Evolutionary conservation across 2,888 invertebrate species (phyloP).

Genomic region (Heliconius charithonia): DNA sequence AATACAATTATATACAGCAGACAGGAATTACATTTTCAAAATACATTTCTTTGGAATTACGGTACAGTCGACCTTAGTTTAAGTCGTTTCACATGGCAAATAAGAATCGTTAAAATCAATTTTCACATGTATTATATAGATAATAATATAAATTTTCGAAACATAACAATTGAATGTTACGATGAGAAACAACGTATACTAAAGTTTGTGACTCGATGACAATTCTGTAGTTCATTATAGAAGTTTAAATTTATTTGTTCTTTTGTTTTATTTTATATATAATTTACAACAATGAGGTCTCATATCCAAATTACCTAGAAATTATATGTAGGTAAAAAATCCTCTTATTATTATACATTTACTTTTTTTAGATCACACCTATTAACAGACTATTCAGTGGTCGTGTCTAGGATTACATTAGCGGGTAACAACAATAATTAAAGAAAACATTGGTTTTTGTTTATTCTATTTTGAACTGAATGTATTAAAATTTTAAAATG

Average conservation of each 20-base stretch:
- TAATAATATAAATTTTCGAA: neutral
- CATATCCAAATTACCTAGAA: slow-evolving; percentile 68
- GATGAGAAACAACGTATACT: neutral
- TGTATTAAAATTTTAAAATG: neutral
- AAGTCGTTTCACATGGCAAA: neutral
- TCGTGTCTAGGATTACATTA: slow-evolving; percentile 69
- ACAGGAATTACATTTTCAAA: slow-evolving; percentile 20
- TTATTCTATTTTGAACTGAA: too few species aligned
- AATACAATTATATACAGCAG: slow-evolving; percentile 12
- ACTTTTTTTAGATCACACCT: slow-evolving; percentile 63
- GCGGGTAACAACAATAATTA: slow-evolving; percentile 28
- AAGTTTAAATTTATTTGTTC: slow-evolving; percentile 11
- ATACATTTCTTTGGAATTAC: slow-evolving; percentile 24
- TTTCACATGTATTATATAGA: neutral
- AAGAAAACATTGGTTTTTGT: slow-evolving; percentile 33
- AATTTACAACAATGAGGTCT: slow-evolving; percentile 64
- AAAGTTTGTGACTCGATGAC: neutral
- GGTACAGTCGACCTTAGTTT: neutral
- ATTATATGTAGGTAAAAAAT: slow-evolving; percentile 76
- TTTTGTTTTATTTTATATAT: slow-evolving; percentile 27
- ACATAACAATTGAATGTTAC: neutral
- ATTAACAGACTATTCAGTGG: slow-evolving; percentile 65
- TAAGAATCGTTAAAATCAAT: neutral
- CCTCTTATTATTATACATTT: slow-evolving; percentile 61
- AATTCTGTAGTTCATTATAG: neutral